Conservation (phyloP, 2,113 vertebrate species). For the Cygnus buccinator region DNA sequence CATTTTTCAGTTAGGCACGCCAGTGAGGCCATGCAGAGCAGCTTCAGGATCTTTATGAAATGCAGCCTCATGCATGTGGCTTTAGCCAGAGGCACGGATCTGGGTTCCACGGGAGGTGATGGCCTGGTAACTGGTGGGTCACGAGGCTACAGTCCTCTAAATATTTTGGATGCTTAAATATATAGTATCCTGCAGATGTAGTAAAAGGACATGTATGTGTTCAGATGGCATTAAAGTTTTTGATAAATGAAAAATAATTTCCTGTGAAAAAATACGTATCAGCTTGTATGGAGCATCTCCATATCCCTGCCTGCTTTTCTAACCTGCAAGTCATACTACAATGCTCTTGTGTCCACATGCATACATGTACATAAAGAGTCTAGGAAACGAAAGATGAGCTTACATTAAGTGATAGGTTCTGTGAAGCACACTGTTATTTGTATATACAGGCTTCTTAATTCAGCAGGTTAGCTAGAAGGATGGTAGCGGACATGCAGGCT, state of each 20-base stretch:
- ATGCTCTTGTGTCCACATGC: background rate
- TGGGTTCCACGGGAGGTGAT: background rate
- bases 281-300: background rate
- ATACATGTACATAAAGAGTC: background rate
- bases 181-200: background rate
- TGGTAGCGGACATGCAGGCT: background rate
- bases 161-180: background rate
- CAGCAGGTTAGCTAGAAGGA: background rate
- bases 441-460: background rate
- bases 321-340: background rate
- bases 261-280: background rate
- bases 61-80: background rate
- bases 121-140: background rate
- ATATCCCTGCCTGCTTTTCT: background rate
- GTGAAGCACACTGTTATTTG: background rate
- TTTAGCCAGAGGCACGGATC: background rate
- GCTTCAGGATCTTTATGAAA: background rate
- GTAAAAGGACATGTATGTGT: background rate
- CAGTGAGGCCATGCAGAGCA: background rate
- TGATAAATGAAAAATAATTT: background rate
- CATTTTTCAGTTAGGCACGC: background rate
- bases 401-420: background rate
- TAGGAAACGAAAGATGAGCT: background rate
- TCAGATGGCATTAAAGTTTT: background rate
- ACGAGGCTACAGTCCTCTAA: background rate